A percentile compares a stretch with the other conserved stretches of the same genome.
These are phyloP conservation scores for Macropodus opercularis DNA, from an alignment of 2,797 vertebrate species.

Conservation along the genomic window DNA sequence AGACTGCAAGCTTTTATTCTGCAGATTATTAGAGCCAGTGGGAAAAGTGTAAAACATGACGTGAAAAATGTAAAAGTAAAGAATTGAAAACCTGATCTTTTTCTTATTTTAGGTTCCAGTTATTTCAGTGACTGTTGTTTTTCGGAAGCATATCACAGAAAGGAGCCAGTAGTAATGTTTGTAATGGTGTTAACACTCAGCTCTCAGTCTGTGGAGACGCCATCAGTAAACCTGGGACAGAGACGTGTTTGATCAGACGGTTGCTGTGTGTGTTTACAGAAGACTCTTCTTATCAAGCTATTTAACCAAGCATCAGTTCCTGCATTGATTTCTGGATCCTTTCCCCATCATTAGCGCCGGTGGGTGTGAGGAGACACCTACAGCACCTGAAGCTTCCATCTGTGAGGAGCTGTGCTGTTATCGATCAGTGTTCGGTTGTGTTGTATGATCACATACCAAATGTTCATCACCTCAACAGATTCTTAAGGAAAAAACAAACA, in stretches of 20 bases:
- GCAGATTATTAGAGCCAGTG: conserved; percentile 13
- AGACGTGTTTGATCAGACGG: conserved; percentile 71
- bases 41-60: background rate
- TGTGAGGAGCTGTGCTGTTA: conserved; percentile 16
- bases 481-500: background rate
- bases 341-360: conserved; percentile 48
- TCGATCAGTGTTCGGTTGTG: too few species aligned
- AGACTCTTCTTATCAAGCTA: conserved; percentile 57
- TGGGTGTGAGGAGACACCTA: too few species aligned
- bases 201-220: conserved; percentile 59
- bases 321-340: conserved; percentile 52
- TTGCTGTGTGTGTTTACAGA: conserved; percentile 53
- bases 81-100: too few species aligned
- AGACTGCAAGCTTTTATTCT: conserved; percentile 16
- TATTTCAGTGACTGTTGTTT: too few species aligned
- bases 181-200: conserved; percentile 32
- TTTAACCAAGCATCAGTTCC: conserved; percentile 42
- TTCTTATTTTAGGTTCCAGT: too few species aligned
- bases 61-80: conserved; percentile 1
- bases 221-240: conserved; percentile 73
- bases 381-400: too few species aligned
- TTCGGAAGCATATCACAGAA: too few species aligned
- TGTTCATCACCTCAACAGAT: background rate
- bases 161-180: too few species aligned
- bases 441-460: conserved; percentile 4